phyloP scores from a whole-genome alignment of 2,888 invertebrate species.

The Osedax fenrisi region DNA sequence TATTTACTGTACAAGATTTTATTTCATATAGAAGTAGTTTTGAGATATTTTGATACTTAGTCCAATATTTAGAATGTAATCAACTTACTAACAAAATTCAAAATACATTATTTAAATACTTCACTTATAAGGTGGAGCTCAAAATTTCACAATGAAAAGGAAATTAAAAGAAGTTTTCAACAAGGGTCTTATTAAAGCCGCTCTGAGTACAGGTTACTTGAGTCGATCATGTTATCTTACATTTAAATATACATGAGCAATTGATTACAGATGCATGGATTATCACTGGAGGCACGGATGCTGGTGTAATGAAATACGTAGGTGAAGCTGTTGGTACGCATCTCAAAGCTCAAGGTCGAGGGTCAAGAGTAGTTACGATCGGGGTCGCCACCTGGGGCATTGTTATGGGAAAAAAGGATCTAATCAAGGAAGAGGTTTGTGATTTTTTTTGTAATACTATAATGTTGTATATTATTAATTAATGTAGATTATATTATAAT shows the following conservation, averaged over 20 bases:
- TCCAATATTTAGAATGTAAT: too few relatives aligned
- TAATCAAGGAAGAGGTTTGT: conserved; percentile 36
- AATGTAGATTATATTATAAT: too few relatives aligned
- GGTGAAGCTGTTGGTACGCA: conserved; percentile 49
- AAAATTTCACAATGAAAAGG: conserved; percentile 46
- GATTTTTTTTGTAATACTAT: too few relatives aligned
- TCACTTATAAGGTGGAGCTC: conserved; percentile 45
- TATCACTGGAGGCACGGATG: conserved; percentile 47
- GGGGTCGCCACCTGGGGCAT: conserved; percentile 49
- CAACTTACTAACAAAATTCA: too few relatives aligned
- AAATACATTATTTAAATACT: too few relatives aligned
- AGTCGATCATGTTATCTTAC: not conserved
- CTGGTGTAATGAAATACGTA: conserved; percentile 49
- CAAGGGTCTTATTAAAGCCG: conserved; percentile 47
- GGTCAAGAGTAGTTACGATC: conserved; percentile 42
- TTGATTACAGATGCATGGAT: conserved; percentile 48
- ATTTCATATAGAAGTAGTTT: too few relatives aligned
- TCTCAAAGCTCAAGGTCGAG: conserved; percentile 40
- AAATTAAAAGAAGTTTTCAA: conserved; percentile 45
- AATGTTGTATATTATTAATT: too few relatives aligned
- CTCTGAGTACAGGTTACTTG: conserved; percentile 44
- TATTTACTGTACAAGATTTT: too few relatives aligned
- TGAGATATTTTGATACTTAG: too few relatives aligned
- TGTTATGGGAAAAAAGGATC: conserved; percentile 41
- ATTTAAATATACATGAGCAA: not conserved